phyloP scores from a whole-genome alignment of 2,113 vertebrate genomes.

The Brachypteracias leptosomus region DNA sequence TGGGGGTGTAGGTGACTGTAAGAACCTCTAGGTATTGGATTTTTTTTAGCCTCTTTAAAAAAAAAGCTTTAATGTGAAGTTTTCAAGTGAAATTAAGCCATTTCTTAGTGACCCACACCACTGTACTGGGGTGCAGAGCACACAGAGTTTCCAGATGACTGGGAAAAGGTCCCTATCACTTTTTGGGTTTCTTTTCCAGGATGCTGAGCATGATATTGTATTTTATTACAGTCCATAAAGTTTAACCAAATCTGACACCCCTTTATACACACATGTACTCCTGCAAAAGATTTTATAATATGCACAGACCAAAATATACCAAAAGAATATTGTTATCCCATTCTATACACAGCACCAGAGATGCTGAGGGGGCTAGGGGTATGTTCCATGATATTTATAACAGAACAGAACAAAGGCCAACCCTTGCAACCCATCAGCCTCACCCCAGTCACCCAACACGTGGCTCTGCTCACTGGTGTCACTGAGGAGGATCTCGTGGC shows the following conservation, averaged over 20 bases:
- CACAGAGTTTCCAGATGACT: background rate
- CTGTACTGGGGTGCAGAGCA: no score
- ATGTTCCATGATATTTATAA: rapidly evolving
- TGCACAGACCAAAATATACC: background rate
- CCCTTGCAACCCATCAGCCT: background rate
- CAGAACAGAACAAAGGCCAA: rapidly evolving
- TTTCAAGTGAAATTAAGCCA: background rate
- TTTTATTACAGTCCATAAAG: background rate
- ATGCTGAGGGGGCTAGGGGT: background rate
- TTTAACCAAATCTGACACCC: background rate
- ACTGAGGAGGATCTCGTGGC: rapidly evolving
- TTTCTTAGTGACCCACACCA: background rate
- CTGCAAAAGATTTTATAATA: background rate
- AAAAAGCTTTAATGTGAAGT: background rate
- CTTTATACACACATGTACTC: background rate
- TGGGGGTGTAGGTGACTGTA: background rate
- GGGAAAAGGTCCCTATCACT: background rate
- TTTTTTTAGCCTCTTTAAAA: background rate
- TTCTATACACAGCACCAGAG: background rate
- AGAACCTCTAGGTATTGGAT: rapidly evolving
- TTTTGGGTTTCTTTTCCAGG: background rate
- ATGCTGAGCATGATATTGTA: rapidly evolving
- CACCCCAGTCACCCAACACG: background rate
- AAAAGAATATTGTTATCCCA: background rate
- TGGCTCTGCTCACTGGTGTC: rapidly evolving